Conservation (phyloP, 2,113 vertebrate genomes). For the Bubo scandiacus region DNA sequence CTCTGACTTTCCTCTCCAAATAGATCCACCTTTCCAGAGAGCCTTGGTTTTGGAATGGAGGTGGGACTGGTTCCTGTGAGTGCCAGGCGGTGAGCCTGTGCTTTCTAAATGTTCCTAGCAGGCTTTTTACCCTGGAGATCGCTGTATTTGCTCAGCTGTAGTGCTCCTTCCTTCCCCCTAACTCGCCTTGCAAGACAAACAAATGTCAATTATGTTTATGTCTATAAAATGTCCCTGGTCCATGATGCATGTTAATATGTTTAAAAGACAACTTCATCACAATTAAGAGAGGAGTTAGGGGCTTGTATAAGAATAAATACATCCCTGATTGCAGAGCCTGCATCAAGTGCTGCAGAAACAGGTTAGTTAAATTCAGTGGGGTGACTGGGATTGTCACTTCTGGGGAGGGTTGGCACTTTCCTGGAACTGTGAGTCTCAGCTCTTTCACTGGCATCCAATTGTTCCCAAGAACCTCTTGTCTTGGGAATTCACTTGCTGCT, state of each 20-base stretch:
- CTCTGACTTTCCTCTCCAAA: not conserved
- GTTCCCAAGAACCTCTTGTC: not conserved
- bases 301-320: not conserved
- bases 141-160: not conserved
- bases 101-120: not conserved
- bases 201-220: not conserved
- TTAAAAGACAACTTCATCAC: not conserved
- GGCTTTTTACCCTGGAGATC: not conserved
- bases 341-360: not conserved
- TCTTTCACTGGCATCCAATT: not conserved
- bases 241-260: rapidly evolving
- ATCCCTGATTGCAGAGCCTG: not conserved
- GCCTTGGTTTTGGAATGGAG: not conserved
- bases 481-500: not conserved
- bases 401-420: not conserved
- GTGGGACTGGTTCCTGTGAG: not conserved
- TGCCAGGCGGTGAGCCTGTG: not conserved
- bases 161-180: not conserved
- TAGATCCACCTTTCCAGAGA: not conserved
- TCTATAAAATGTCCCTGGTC: not conserved
- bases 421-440: not conserved
- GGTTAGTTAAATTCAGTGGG: not conserved
- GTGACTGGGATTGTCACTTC: not conserved
- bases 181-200: not conserved
- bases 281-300: not conserved